Evolutionary conservation across 2,888 invertebrate species (phyloP).

Genomic region (Girardia tigrina): DNA sequence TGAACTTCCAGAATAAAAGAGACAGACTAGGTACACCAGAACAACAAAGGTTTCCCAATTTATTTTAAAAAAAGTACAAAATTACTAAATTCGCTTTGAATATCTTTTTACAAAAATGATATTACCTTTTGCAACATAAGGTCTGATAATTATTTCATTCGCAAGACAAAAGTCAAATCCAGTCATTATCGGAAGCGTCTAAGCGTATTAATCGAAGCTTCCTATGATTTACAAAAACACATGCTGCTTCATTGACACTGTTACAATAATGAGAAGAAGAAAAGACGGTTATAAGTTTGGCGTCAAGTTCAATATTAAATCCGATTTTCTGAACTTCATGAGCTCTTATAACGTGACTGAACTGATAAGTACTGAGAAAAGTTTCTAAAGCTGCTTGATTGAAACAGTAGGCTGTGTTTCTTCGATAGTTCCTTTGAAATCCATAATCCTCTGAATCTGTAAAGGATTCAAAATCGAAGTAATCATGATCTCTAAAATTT

Average conservation of each 20-base stretch:
- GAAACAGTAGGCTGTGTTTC: conserved; percentile 64
- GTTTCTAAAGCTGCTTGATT: conserved; percentile 59
- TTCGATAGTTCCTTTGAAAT: conserved; percentile 58
- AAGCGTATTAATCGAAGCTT: conserved; percentile 59
- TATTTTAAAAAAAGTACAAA: too few species aligned
- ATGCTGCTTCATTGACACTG: conserved; percentile 61
- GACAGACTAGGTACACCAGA: too few species aligned
- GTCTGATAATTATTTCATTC: too few species aligned
- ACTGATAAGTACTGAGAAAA: conserved; percentile 58
- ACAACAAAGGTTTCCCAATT: too few species aligned
- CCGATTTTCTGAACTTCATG: conserved; percentile 63
- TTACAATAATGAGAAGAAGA: conserved; percentile 65
- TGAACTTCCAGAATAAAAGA: too few species aligned
- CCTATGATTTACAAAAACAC: conserved; percentile 58
- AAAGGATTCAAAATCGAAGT: background rate
- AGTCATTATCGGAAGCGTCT: conserved; percentile 48
- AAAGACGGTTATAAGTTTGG: conserved; percentile 61
- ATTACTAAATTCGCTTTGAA: too few species aligned
- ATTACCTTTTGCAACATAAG: too few species aligned
- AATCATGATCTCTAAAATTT: conserved; percentile 38
- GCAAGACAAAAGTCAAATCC: too few species aligned
- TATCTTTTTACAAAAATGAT: too few species aligned
- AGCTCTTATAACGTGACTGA: conserved; percentile 62
- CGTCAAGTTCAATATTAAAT: conserved; percentile 58
- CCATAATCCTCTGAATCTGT: conserved; percentile 50